These are phyloP conservation scores for Stratiomys singularior DNA, from an alignment of 2,888 invertebrate genomes.

Conservation along the genomic window DNA sequence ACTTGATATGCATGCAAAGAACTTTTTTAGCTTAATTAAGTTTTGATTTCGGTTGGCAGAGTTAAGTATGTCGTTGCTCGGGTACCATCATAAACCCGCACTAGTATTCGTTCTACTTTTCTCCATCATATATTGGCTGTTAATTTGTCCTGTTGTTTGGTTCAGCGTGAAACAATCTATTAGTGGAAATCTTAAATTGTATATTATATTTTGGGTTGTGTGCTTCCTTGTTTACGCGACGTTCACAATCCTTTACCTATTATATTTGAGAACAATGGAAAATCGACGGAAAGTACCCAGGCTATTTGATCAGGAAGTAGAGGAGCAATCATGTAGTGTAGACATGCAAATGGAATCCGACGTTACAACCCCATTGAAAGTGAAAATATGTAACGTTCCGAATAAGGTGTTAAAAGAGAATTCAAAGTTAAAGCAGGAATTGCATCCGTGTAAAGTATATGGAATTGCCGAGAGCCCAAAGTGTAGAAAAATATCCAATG, in stretches of 20 bases:
- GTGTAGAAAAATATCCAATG: slow-evolving; percentile 15
- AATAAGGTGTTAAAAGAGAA: not conserved
- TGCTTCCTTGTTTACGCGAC: slow-evolving; percentile 34
- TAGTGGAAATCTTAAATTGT: not conserved
- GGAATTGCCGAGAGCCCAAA: not conserved
- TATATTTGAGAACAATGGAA: slow-evolving; percentile 12
- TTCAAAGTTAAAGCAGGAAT: not conserved
- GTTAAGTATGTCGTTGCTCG: slow-evolving; percentile 33
- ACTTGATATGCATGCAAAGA: slow-evolving; percentile 1
- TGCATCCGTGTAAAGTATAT: not conserved
- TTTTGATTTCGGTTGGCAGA: not conserved
- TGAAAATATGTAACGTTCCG: not conserved
- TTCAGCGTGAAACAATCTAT: slow-evolving; percentile 29
- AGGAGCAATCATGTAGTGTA: not conserved
- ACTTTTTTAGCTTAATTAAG: not conserved
- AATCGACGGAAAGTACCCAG: not conserved
- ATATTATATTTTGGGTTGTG: slow-evolving; percentile 43
- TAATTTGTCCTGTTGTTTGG: slow-evolving; percentile 60
- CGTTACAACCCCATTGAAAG: not conserved
- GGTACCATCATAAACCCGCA: not conserved
- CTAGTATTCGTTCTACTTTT: slow-evolving; percentile 47
- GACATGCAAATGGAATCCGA: not conserved
- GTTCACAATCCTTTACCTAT: not conserved
- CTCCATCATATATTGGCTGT: slow-evolving; percentile 62
- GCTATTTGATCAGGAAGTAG: not conserved